Percentiles rank a stretch among this genome's conserved stretches.
Evolutionary conservation across 2,888 invertebrate species (phyloP).

Genomic region (Dendrolimus houi): DNA sequence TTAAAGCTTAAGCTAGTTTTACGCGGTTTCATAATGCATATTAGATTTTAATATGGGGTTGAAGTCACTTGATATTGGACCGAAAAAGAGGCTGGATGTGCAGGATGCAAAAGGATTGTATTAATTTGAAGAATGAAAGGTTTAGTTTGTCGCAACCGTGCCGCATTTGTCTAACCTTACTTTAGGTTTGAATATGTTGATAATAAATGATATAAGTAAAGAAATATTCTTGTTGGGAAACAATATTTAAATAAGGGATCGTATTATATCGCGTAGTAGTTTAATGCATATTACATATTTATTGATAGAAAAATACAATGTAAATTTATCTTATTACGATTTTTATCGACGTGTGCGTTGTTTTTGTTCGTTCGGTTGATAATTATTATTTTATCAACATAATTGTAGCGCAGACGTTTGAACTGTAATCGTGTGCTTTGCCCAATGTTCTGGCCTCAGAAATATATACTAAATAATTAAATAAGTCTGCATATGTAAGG

Average conservation of each 20-base stretch:
- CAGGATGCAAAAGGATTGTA: too few species aligned
- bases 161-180: background rate
- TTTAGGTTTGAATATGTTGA: background rate
- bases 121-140: too few species aligned
- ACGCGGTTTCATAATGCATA: too few species aligned
- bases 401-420: constrained; percentile 33
- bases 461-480: constrained; percentile 27
- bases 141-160: background rate
- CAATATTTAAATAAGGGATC: background rate
- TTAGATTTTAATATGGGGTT: too few species aligned
- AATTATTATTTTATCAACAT: constrained; percentile 34
- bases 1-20: too few species aligned
- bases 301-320: background rate
- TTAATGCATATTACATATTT: background rate
- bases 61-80: too few species aligned
- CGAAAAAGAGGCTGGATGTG: too few species aligned
- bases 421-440: constrained; percentile 41
- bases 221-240: too few species aligned
- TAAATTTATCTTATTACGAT: constrained; percentile 35
- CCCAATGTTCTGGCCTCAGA: constrained; percentile 44
- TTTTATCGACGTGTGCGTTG: constrained; percentile 29
- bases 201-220: too few species aligned
- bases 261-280: constrained; percentile 27
- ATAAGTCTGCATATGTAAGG: constrained; percentile 44
- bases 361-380: constrained; percentile 23